phyloP scores from a whole-genome alignment of 2,888 invertebrate species.

The Theodoxus fluviatilis region DNA sequence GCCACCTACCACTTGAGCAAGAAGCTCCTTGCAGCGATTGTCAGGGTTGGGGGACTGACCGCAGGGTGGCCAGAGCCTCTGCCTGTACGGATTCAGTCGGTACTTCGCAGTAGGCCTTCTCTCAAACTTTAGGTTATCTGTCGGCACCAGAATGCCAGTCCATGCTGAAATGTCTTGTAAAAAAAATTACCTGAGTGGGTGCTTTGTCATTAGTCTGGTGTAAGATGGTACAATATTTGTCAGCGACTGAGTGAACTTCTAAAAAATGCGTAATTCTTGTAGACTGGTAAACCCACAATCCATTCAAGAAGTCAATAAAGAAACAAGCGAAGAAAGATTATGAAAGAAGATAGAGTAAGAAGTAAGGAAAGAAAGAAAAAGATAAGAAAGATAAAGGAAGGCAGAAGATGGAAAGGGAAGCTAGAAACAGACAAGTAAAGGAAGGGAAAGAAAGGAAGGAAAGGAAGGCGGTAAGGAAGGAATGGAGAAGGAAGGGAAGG shows the following conservation, averaged over 20 bases:
- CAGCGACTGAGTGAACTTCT: neutral
- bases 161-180: neutral
- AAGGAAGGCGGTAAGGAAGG: too few relatives aligned
- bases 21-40: conserved; percentile 80
- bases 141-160: conserved; percentile 28
- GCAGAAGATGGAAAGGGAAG: too few relatives aligned
- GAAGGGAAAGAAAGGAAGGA: too few relatives aligned
- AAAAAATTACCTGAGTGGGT: neutral
- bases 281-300: too few relatives aligned
- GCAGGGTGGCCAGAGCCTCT: conserved; percentile 83
- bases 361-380: too few relatives aligned
- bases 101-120: conserved; percentile 95
- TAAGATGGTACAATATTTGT: neutral
- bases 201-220: neutral
- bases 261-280: neutral
- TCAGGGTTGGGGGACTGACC: conserved; percentile 72
- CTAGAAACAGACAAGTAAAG: too few relatives aligned
- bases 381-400: too few relatives aligned
- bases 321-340: too few relatives aligned
- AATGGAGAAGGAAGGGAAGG: too few relatives aligned
- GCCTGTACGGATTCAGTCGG: conserved; percentile 84
- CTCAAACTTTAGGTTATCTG: conserved; percentile 76
- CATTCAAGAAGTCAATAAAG: too few relatives aligned
- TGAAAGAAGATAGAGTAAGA: too few relatives aligned
- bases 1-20: conserved; percentile 80